Evolutionary conservation across 2,888 invertebrate genomes (phyloP), one percentile per base, ranked within the genome.

Genomic region (Hofmannophila pseudospretella): DNA sequence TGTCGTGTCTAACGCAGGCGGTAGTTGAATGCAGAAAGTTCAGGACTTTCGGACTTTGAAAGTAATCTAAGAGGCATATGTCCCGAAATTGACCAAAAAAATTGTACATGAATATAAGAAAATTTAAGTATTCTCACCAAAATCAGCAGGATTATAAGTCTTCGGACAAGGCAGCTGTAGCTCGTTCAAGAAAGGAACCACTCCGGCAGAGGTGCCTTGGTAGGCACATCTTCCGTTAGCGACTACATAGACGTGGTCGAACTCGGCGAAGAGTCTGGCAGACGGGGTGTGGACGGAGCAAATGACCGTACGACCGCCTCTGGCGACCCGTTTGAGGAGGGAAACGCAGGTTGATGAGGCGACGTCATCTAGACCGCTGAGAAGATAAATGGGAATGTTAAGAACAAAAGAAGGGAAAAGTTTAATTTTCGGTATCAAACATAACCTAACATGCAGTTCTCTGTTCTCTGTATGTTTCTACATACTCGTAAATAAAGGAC

Each of bases 231-330:
- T 92, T 0, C 98, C 98, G 32, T 91, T 91, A 0, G 96, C 92
- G 30, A 98, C 89, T 38, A 98, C 91, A 64, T 97, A 98, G 1
- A 97, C 91, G 65, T 97, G 93, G 76, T 95, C 96, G 68, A 98
- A 96, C 86, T 94, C 93, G 8, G 95, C 91, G 72, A 98, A 98
- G 33, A 97, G 88, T 49, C 93, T 92, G 0, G 98, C 97, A 44
- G 96, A 97, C 0, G 98, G 98, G n/a, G 98, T 97, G 77, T 98
- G 98, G 34, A 98, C 91, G 0, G 97, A 97, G 64, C 97, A 98
- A 38, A 98, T 90, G 4, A 98, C 94, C 0, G 97, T 98, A 19
- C 98, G 88, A 0, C 98, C 98, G 0, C 93, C 93, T 40, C 92
- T 88, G 0, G 97, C 96, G 32, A 98, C 89, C 14, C 92, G 89